These are phyloP conservation scores for Acanthoscelides obtectus DNA, from an alignment of 2,888 invertebrate genomes.

Conservation along the genomic window DNA sequence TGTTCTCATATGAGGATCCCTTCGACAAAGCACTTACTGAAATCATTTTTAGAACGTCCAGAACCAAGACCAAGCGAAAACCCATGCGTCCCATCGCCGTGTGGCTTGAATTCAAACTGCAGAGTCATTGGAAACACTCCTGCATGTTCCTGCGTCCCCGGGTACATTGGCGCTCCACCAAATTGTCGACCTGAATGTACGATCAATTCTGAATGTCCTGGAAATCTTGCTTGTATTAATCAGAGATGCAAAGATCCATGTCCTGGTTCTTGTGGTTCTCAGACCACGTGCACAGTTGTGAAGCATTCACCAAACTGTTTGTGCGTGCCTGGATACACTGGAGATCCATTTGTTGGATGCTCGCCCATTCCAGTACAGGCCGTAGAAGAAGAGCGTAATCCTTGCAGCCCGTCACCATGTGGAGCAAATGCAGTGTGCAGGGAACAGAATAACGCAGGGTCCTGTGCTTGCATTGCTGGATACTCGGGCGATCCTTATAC, in stretches of 20 bases:
- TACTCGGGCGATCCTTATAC: slow-evolving; percentile 85
- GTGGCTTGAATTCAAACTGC: slow-evolving; percentile 81
- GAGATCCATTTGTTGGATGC: slow-evolving; percentile 82
- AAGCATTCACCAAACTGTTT: slow-evolving; percentile 82
- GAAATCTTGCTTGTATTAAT: slow-evolving; percentile 76
- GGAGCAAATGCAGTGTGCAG: slow-evolving; percentile 82
- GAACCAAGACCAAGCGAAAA: slow-evolving; percentile 56
- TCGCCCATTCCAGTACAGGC: slow-evolving; percentile 35
- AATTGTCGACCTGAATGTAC: slow-evolving; percentile 84
- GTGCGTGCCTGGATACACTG: slow-evolving; percentile 73
- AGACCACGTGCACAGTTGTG: slow-evolving; percentile 73
- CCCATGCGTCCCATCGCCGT: slow-evolving; percentile 78
- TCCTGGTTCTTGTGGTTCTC: slow-evolving; percentile 76
- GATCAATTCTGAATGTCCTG: slow-evolving; percentile 78
- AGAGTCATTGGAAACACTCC: slow-evolving; percentile 69
- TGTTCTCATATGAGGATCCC: neutral
- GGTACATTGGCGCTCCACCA: slow-evolving; percentile 78
- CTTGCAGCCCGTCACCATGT: slow-evolving; percentile 83
- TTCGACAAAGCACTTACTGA: neutral
- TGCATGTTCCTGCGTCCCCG: slow-evolving; percentile 73
- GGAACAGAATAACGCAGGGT: slow-evolving; percentile 76
- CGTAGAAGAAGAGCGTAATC: slow-evolving; percentile 62
- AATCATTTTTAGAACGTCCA: slow-evolving; percentile 49
- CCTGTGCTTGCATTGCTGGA: slow-evolving; percentile 75
- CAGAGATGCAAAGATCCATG: slow-evolving; percentile 82